A percentile compares a stretch with the other conserved stretches of the same genome.
phyloP scores from a whole-genome alignment of 2,797 vertebrate genomes.

The Pelochelys cantorii region DNA sequence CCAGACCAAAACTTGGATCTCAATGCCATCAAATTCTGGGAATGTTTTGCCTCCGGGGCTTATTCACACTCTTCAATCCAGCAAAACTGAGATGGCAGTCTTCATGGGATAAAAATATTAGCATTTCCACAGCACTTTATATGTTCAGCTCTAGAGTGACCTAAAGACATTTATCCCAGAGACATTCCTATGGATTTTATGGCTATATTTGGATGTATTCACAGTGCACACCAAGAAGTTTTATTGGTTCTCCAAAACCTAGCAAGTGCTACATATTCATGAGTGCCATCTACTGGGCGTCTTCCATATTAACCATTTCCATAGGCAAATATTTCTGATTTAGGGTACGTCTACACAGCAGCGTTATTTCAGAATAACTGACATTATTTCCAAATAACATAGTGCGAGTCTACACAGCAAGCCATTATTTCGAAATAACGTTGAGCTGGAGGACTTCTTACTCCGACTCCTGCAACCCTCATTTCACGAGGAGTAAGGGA shows the following conservation, averaged over 20 bases:
- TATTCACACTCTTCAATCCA: not conserved
- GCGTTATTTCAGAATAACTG: no score
- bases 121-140: constrained; percentile 28
- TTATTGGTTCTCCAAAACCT: not conserved
- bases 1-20: not conserved
- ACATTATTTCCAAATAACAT: no score
- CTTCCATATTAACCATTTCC: not conserved
- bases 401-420: no score
- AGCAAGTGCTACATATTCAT: not conserved
- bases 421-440: no score
- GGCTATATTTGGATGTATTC: not conserved
- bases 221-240: not conserved
- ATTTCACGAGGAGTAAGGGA: no score
- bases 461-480: no score
- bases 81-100: constrained; percentile 7
- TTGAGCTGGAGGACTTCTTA: no score
- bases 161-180: constrained; percentile 23
- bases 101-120: not conserved
- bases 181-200: not conserved
- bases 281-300: not conserved
- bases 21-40: not conserved
- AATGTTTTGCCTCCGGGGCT: not conserved
- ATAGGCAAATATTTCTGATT: not conserved
- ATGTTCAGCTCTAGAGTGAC: not conserved
- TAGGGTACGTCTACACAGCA: not conserved